A percentile compares a stretch with the other conserved stretches of the same genome.
phyloP scores from a whole-genome alignment of 1,140 invertebrate genomes.

The Whitmania pigra region DNA sequence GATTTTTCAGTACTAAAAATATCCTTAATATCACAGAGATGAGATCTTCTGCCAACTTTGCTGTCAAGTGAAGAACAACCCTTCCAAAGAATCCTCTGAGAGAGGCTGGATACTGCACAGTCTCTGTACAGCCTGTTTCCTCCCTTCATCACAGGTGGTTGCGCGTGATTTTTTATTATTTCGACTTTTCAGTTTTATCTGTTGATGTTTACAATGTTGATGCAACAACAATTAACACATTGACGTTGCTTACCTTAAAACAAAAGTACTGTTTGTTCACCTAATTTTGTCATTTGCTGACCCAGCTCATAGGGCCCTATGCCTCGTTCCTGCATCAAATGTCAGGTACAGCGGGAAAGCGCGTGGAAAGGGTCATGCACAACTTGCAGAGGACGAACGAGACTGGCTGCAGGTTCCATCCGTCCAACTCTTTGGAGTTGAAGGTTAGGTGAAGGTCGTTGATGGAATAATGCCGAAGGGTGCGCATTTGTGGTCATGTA shows the following conservation, averaged over 20 bases:
- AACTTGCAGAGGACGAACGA: constrained; percentile 32
- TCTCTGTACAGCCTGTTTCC: constrained; percentile 22
- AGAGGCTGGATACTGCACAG: constrained; percentile 21
- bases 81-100: neutral
- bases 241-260: too few species aligned
- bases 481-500: too few species aligned
- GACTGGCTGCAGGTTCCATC: constrained; percentile 35
- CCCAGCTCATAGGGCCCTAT: neutral
- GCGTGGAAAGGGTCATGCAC: neutral
- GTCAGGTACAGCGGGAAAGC: neutral
- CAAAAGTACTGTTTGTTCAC: too few species aligned
- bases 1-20: too few species aligned
- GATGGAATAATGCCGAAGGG: too few species aligned
- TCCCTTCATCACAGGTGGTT: constrained; percentile 22
- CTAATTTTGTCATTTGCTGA: neutral
- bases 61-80: constrained; percentile 92
- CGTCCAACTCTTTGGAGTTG: constrained; percentile 26
- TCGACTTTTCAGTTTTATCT: too few species aligned
- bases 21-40: constrained; percentile 53
- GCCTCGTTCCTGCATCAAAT: constrained; percentile 2
- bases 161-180: too few species aligned
- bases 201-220: too few species aligned
- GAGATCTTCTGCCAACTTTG: constrained; percentile 95
- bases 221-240: too few species aligned
- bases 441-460: neutral